Conservation (phyloP, 2,797 vertebrate genomes). For the Erethizon dorsatum region DNA sequence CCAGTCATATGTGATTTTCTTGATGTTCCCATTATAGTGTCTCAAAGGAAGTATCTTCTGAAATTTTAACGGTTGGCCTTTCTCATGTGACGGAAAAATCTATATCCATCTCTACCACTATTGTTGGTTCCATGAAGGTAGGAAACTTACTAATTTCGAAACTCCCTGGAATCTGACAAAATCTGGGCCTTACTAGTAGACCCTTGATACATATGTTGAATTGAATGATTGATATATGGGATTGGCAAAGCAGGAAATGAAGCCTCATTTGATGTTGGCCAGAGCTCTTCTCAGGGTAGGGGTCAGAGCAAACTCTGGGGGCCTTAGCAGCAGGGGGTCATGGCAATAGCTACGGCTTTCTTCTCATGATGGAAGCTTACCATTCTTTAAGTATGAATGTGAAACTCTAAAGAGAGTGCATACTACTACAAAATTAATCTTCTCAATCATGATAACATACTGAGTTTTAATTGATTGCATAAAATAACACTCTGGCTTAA, state of each 20-base stretch:
- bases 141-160: conserved; percentile 47
- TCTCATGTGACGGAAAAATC: conserved; percentile 1
- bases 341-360: no score
- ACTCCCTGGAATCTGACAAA: conserved; percentile 33
- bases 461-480: neutral
- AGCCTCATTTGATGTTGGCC: neutral
- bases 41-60: conserved; percentile 34
- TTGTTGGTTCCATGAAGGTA: neutral
- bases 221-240: neutral
- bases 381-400: neutral
- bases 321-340: neutral
- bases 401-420: neutral
- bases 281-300: neutral
- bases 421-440: neutral
- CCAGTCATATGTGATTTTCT: neutral
- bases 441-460: neutral
- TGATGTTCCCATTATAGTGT: neutral
- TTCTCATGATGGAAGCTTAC: neutral
- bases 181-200: conserved; percentile 10
- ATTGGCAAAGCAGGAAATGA: neutral
- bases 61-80: conserved; percentile 55
- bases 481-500: conserved; percentile 9
- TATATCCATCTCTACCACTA: neutral
- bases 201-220: conserved; percentile 18
- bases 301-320: neutral